These are phyloP conservation scores for Triplophysa bombifrons DNA, from an alignment of 2,797 vertebrate genomes.

Conservation along the genomic window DNA sequence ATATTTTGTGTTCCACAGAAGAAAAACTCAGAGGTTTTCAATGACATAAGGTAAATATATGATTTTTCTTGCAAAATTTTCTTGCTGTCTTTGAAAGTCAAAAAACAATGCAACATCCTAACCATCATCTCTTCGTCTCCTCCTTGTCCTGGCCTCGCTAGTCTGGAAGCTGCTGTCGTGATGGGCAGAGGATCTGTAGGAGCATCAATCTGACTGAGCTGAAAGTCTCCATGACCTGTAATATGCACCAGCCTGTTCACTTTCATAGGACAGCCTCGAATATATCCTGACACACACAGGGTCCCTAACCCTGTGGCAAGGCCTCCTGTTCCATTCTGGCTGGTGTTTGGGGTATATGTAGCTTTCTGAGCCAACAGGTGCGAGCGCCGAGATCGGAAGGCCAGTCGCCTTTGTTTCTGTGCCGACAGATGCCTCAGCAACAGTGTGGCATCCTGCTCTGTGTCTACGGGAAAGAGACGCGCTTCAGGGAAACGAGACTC, in stretches of 20 bases:
- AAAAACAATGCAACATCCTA: background rate
- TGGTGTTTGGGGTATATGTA: conserved; percentile 75
- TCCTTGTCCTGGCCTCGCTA: conserved; percentile 72
- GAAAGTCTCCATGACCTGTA: conserved; percentile 92
- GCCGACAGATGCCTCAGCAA: conserved; percentile 86
- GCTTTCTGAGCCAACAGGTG: conserved; percentile 83
- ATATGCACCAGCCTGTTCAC: conserved; percentile 91
- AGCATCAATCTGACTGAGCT: conserved; percentile 90
- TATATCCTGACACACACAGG: conserved; percentile 89
- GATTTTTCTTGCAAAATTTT: no score
- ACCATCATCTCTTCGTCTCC: conserved; percentile 82
- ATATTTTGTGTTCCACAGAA: no score
- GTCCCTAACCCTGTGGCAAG: conserved; percentile 80
- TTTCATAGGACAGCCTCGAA: conserved; percentile 81
- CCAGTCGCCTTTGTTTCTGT: conserved; percentile 87
- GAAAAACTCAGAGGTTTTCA: no score
- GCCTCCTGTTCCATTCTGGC: conserved; percentile 56
- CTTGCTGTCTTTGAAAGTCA: background rate
- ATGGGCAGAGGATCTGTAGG: conserved; percentile 85
- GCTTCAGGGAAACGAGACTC: conserved; percentile 88
- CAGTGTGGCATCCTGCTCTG: conserved; percentile 82
- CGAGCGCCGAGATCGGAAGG: conserved; percentile 86
- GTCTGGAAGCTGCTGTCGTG: conserved; percentile 66
- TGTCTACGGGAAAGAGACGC: conserved; percentile 84
- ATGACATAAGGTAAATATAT: no score